Base-by-base conservation (phyloP, 1,140 invertebrate species). In the Lordiphosa clarofinis region DNA sequence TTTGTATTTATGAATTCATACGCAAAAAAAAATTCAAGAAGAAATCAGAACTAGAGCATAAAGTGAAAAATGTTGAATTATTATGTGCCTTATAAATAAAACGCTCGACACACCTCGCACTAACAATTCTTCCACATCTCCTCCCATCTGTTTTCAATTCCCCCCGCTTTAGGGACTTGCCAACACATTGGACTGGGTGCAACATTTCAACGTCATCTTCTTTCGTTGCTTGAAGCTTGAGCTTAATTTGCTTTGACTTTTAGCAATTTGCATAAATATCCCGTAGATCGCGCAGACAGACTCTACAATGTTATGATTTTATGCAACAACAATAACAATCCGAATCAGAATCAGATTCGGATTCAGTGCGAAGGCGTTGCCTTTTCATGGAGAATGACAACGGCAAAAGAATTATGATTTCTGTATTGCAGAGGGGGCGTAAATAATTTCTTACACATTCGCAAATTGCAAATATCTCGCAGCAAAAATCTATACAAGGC, bases 171-270 rank as follows among this genome's bases (percentile, higher is more conserved):
- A 36, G 55, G 50, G 10, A 40, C 31, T 31, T 53, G 62, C 56
- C 19, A 53, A 36, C 58, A 31, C 42, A n/a, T 19, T 11, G n/a
- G 28, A 40, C 40, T 40, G 37, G 62, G 19, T 40, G 56, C 64
- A 56, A 66, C 67, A 75, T 61, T 68, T 75, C 67, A 76, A 78
- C 70, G 81, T 79, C 79, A 82, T 86, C 81, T 86, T 58, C 66
- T 62, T 56, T 6, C 24, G 43, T 31, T 31, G 13, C 43, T 46
- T 59, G 73, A 76, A 75, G 60, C 69, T 74, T 71, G 58, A 71
- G 75, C 81, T 86, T 86, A 86, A 86, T 86, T 86, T 86, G 81
- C 66, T 72, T 86, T 86, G 79, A 86, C 79, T 81, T 74, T 81
- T 75, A 66, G 75, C 71, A 84, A 84, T 84, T 84, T 84, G 74